phyloP scores from a whole-genome alignment of 2,797 vertebrate species.

The Enteromius unitaeniatus region DNA sequence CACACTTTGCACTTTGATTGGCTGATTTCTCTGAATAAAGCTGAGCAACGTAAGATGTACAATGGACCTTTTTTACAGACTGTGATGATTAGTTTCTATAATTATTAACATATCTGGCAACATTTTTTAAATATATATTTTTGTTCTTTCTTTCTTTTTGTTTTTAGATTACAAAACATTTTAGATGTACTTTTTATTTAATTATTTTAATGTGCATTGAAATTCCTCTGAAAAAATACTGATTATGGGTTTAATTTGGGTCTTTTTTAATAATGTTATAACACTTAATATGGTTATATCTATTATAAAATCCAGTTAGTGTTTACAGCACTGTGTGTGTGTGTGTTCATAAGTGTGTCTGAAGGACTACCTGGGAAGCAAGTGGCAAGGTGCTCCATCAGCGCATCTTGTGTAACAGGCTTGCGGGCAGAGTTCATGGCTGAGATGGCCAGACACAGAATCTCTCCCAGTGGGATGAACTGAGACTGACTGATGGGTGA shows the following conservation, averaged over 20 bases:
- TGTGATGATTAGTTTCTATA: background rate
- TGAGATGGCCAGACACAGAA: slow-evolving; percentile 98
- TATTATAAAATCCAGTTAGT: background rate
- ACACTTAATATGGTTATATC: background rate
- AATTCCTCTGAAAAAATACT: slow-evolving; percentile 30
- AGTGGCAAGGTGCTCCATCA: slow-evolving; percentile 97
- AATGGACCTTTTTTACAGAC: background rate
- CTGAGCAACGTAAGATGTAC: background rate
- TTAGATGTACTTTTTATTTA: background rate
- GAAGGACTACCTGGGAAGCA: slow-evolving; percentile 93
- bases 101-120: background rate
- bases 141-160: background rate
- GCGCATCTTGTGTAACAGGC: slow-evolving; percentile 96
- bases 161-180: background rate
- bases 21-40: slow-evolving; percentile 12
- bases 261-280: background rate
- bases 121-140: background rate
- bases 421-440: slow-evolving; percentile 98
- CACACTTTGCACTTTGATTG: slow-evolving; percentile 46
- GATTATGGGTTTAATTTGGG: slow-evolving; percentile 31
- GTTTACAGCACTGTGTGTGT: slow-evolving; percentile 5
- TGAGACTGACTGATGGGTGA: slow-evolving; percentile 99
- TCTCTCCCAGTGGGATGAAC: slow-evolving; percentile 99
- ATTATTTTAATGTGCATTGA: background rate
- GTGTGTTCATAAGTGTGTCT: slow-evolving; percentile 39